These are phyloP conservation scores for Eulemur rubriventer DNA, from an alignment of 2,797 vertebrate species.

Conservation along the genomic window DNA sequence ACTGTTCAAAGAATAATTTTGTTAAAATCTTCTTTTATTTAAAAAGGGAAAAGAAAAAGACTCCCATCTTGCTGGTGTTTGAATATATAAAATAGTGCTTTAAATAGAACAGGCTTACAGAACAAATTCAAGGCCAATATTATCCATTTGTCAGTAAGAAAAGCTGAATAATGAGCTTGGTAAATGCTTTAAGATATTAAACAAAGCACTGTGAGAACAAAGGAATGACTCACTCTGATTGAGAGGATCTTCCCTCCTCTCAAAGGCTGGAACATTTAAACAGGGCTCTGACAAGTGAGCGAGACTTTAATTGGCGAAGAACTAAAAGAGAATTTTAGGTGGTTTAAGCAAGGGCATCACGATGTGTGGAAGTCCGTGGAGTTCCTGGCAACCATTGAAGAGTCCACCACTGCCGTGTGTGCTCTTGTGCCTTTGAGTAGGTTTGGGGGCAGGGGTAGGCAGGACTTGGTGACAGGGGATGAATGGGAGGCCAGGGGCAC, in stretches of 20 bases:
- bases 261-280: not conserved
- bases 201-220: conserved; percentile 39
- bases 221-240: conserved; percentile 22
- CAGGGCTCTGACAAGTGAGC: not conserved
- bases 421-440: not conserved
- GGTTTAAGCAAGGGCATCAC: not conserved
- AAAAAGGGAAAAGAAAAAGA: not conserved
- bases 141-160: not conserved
- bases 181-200: not conserved
- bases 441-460: not conserved
- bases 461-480: not conserved
- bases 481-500: not conserved
- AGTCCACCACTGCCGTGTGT: not conserved
- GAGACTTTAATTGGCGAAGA: not conserved
- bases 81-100: conserved; percentile 47
- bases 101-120: conserved; percentile 19
- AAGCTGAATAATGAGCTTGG: not conserved
- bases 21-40: not conserved
- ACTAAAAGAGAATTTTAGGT: not conserved
- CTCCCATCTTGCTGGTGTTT: not conserved
- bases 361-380: not conserved
- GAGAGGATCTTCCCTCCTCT: not conserved
- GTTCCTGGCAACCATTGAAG: not conserved
- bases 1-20: not conserved
- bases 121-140: conserved; percentile 1